These are phyloP conservation scores for Eulithis prunata DNA, from an alignment of 2,888 invertebrate genomes.

Conservation along the genomic window DNA sequence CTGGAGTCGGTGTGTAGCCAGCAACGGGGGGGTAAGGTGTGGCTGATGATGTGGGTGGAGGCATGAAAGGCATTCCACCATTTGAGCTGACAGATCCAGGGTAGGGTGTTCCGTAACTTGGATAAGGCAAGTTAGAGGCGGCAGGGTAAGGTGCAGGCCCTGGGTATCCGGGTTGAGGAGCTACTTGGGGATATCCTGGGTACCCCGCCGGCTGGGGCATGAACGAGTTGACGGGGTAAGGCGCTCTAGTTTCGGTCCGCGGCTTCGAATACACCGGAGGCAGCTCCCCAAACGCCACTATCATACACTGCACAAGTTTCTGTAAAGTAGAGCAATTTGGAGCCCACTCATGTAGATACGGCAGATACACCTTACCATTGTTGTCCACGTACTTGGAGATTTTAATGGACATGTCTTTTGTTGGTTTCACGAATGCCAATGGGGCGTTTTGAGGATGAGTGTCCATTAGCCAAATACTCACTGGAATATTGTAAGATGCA, in stretches of 20 bases:
- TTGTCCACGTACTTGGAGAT: constrained; percentile 97
- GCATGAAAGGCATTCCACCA: constrained; percentile 56
- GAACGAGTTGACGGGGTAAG: constrained; percentile 82
- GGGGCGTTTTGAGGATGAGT: constrained; percentile 99
- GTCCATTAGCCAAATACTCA: constrained; percentile 98
- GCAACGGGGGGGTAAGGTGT: constrained; percentile 65
- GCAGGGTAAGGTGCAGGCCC: constrained; percentile 74
- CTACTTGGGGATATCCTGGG: constrained; percentile 62
- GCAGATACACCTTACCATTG: constrained; percentile 97
- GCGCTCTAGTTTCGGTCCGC: constrained; percentile 84
- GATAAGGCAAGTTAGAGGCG: constrained; percentile 78
- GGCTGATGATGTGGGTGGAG: constrained; percentile 52
- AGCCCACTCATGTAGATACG: constrained; percentile 98
- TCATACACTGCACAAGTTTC: constrained; percentile 95
- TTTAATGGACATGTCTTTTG: constrained; percentile 97
- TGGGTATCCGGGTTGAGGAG: constrained; percentile 64
- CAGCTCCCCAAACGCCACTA: constrained; percentile 95
- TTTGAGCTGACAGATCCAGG: constrained; percentile 62
- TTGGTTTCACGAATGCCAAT: constrained; percentile 97
- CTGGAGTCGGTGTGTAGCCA: constrained; percentile 60
- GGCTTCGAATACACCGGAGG: constrained; percentile 96
- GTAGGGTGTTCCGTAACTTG: constrained; percentile 76
- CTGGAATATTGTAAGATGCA: constrained; percentile 96
- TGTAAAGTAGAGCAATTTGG: constrained; percentile 92
- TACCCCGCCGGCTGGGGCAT: constrained; percentile 78